phyloP scores from a whole-genome alignment of 2,888 invertebrate genomes.

The Hyposoter didymator region DNA sequence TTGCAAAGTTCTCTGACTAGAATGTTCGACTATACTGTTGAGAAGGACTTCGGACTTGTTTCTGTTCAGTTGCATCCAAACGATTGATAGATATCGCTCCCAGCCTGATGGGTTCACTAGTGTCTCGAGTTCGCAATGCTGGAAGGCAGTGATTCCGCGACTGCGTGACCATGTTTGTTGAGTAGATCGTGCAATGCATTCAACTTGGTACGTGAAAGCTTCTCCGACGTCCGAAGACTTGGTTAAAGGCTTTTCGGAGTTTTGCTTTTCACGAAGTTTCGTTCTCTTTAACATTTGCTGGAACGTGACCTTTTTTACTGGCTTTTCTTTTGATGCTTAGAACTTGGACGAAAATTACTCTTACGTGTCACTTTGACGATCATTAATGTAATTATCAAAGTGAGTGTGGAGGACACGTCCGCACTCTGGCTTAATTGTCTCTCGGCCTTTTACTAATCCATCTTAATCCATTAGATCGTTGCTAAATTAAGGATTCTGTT shows the following conservation, averaged over 20 bases:
- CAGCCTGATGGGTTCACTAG: background rate
- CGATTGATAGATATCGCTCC: constrained; percentile 24
- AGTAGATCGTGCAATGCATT: constrained; percentile 23
- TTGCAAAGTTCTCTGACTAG: background rate
- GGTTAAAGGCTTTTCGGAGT: background rate
- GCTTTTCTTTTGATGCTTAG: background rate
- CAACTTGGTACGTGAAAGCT: constrained; percentile 16
- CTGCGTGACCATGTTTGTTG: constrained; percentile 38
- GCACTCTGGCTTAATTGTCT: constrained; percentile 17
- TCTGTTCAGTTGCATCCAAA: background rate
- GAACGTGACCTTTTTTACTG: background rate
- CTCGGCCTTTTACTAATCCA: background rate
- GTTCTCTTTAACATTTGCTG: background rate
- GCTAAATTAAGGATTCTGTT: constrained; percentile 15
- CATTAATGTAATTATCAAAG: constrained; percentile 10
- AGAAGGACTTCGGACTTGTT: background rate
- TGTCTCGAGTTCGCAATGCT: background rate
- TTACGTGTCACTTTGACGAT: background rate
- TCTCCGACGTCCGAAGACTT: background rate
- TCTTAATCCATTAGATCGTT: constrained; percentile 7
- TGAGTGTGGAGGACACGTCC: background rate
- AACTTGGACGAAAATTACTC: background rate
- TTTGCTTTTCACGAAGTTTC: constrained; percentile 10
- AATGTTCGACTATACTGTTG: background rate
- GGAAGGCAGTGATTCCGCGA: background rate